A percentile compares a stretch with the other conserved stretches of the same genome.
Conservation (phyloP, 2,113 vertebrate genomes). For the Dromaius novaehollandiae region DNA sequence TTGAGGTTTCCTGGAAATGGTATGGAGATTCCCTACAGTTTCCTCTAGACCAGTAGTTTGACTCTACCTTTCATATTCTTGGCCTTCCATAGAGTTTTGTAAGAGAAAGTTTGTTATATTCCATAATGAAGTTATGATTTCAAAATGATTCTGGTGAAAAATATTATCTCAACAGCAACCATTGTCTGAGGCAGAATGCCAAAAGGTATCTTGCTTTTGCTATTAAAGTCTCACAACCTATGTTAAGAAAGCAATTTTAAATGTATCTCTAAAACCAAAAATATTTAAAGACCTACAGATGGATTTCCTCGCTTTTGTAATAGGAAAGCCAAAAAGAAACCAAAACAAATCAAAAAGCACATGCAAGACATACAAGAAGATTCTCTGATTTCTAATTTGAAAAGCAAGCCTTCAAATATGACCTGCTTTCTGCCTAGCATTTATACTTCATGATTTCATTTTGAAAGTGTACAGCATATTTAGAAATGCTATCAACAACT, state of each 20-base stretch:
- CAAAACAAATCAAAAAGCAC: rapidly evolving
- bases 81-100: neutral
- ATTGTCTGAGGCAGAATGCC: neutral
- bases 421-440: neutral
- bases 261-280: neutral
- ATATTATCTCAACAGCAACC: neutral
- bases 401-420: neutral
- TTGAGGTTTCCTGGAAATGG: rapidly evolving
- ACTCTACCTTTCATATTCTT: neutral
- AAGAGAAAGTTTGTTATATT: neutral
- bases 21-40: neutral
- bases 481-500: neutral
- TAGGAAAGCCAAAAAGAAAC: neutral
- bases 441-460: neutral
- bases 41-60: neutral
- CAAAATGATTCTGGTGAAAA: neutral
- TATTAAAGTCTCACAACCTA: neutral
- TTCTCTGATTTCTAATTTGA: neutral
- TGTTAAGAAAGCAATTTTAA: neutral
- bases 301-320: neutral
- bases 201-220: neutral
- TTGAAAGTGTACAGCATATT: neutral
- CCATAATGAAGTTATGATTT: neutral
- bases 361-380: neutral
- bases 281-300: neutral